Evolutionary conservation across 2,797 vertebrate species (phyloP).

Genomic region (Enteromius thamalakanensis): DNA sequence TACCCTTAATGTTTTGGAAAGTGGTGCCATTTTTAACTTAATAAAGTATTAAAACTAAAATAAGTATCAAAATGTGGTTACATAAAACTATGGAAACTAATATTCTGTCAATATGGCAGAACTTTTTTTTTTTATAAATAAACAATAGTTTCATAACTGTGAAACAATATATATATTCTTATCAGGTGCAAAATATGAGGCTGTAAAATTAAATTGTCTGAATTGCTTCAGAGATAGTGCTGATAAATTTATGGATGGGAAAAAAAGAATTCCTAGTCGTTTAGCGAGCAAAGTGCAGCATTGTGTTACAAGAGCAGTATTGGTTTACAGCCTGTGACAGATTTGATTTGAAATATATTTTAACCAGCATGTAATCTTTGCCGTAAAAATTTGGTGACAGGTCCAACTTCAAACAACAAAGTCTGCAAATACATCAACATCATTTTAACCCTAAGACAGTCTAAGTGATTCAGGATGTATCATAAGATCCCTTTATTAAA

Average conservation of each 20-base stretch:
- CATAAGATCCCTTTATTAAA: neutral
- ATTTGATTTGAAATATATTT: neutral
- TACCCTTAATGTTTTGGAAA: neutral
- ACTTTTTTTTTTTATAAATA: no score
- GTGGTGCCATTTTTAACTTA: no score
- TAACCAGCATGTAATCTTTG: neutral
- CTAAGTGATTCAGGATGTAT: neutral
- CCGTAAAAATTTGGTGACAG: neutral
- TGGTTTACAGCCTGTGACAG: neutral
- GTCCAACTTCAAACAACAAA: neutral
- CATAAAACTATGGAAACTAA: neutral
- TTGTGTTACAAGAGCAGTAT: neutral
- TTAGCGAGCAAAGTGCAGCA: neutral
- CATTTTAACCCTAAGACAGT: neutral
- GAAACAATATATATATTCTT: neutral
- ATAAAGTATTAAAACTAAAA: neutral
- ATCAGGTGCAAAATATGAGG: neutral
- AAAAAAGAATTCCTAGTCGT: neutral
- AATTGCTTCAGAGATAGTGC: neutral
- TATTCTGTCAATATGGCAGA: neutral
- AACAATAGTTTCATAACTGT: neutral
- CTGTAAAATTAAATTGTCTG: neutral
- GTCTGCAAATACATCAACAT: neutral
- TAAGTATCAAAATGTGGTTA: no score
- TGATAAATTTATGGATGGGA: conserved; percentile 3